Base-by-base conservation (phyloP, 2,888 invertebrate species). In the Euzophera pinguis region DNA sequence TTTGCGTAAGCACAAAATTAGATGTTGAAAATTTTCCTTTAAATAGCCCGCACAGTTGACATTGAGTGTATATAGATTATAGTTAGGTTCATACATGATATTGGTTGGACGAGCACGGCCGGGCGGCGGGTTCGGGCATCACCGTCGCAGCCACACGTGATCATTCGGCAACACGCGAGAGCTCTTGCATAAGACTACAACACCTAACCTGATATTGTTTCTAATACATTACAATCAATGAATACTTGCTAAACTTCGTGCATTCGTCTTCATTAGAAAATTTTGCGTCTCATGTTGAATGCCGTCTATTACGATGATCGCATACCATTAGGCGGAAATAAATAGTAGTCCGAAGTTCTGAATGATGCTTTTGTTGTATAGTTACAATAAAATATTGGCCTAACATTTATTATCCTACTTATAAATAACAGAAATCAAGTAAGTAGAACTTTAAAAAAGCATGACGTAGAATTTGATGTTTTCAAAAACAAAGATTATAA, bases 171-270 rank as follows among this genome's bases (percentile, higher is more conserved):
- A 47, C 22, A 50, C 50, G 41, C 16, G 54, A 47, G 50, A 49
- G 4, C 29, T 53, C 53, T 60, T 60, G 54, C 60, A 58, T 60
- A 58, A 60, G 51, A 51, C 53, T 53, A 42, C 55, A 2, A 5
- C 22, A 22, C 22, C 22, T 22, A 22, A 52, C 56, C 56, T 56
- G 12, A 14, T 22, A 42, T 53, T 22, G 29, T 17, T 1, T 47
- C 17, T 35, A 17, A 6, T 17, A 16, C 39, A 39, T 32, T n/a
- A 43, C 43, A 22, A 14, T 12, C 1, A 13, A 13, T 6, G 32
- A 16, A 16, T 32, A 13, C 13, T 32, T 45, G 45, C 14, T 16
- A 45, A 45, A 45, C 32, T 14, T 45, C 29, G 1, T 8, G 10
- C 16, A 39, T 39, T 39, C 39, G 16, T 14, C 16, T 9, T 39